These are phyloP conservation scores for Lepidurus couesii DNA, from an alignment of 1,140 invertebrate species.

Conservation along the genomic window DNA sequence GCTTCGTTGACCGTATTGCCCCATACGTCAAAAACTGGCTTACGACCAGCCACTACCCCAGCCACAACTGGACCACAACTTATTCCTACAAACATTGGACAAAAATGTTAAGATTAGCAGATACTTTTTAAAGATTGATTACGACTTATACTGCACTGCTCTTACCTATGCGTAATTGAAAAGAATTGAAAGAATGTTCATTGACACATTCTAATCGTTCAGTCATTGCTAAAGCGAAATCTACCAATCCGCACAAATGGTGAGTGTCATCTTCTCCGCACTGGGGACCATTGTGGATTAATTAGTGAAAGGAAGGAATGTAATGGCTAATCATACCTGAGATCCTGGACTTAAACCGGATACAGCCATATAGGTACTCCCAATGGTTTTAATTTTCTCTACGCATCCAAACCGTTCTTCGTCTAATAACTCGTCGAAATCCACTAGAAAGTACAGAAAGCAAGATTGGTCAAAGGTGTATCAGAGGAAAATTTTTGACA, in stretches of 20 bases:
- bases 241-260: slow-evolving; percentile 78
- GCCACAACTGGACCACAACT: slow-evolving; percentile 90
- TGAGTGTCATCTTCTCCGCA: slow-evolving; percentile 57
- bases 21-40: slow-evolving; percentile 98
- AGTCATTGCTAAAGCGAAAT: slow-evolving; percentile 89
- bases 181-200: slow-evolving; percentile 95
- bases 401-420: slow-evolving; percentile 83
- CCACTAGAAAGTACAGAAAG: slow-evolving; percentile 52
- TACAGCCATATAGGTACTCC: slow-evolving; percentile 95
- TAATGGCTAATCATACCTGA: not conserved
- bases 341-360: slow-evolving; percentile 72
- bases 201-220: slow-evolving; percentile 87
- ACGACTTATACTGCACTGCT: slow-evolving; percentile 31
- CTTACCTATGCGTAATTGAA: slow-evolving; percentile 80
- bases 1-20: slow-evolving; percentile 94
- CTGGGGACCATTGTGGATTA: slow-evolving; percentile 87
- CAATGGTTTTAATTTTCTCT: slow-evolving; percentile 95
- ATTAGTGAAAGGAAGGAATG: not conserved
- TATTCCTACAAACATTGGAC: slow-evolving; percentile 56
- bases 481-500: slow-evolving; percentile 7
- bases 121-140: not conserved
- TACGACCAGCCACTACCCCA: slow-evolving; percentile 93
- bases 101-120: slow-evolving; percentile 12
- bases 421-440: slow-evolving; percentile 87
- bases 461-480: slow-evolving; percentile 29